These are phyloP conservation scores for Austrofundulus limnaeus DNA, from an alignment of 2,113 vertebrate genomes.

Conservation along the genomic window DNA sequence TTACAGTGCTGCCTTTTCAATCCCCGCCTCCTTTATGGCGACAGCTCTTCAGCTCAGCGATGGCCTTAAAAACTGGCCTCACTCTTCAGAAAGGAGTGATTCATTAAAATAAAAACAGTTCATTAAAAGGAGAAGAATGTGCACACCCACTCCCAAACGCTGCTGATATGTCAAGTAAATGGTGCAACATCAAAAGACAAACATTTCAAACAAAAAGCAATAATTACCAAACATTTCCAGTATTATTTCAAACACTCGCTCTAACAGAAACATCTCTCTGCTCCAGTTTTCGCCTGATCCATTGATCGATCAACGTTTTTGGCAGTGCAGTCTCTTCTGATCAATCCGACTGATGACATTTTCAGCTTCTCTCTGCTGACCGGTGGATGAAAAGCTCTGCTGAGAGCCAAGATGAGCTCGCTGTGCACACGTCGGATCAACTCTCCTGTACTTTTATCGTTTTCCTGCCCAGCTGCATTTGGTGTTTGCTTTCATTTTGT, in stretches of 20 bases:
- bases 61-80: constrained; percentile 20
- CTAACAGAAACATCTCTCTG: background rate
- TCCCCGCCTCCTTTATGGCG: constrained; percentile 14
- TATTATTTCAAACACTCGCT: constrained; percentile 9
- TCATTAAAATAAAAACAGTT: background rate
- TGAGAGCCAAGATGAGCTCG: constrained; percentile 5
- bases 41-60: constrained; percentile 29
- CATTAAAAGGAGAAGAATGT: background rate
- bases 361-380: background rate
- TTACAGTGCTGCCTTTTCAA: constrained; percentile 8
- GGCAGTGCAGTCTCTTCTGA: background rate
- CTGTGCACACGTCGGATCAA: background rate
- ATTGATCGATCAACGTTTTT: background rate
- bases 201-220: constrained; percentile 1
- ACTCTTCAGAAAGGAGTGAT: constrained; percentile 15
- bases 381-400: constrained; percentile 3
- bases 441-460: background rate
- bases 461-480: constrained; percentile 36
- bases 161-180: constrained; percentile 65
- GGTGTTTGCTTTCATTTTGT: constrained; percentile 27
- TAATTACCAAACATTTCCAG: constrained; percentile 34
- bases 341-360: background rate
- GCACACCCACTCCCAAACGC: constrained; percentile 27
- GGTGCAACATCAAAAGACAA: constrained; percentile 47
- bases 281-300: constrained; percentile 32